Conservation (phyloP, 2,888 invertebrate species). For the Drosophila formosana region DNA sequence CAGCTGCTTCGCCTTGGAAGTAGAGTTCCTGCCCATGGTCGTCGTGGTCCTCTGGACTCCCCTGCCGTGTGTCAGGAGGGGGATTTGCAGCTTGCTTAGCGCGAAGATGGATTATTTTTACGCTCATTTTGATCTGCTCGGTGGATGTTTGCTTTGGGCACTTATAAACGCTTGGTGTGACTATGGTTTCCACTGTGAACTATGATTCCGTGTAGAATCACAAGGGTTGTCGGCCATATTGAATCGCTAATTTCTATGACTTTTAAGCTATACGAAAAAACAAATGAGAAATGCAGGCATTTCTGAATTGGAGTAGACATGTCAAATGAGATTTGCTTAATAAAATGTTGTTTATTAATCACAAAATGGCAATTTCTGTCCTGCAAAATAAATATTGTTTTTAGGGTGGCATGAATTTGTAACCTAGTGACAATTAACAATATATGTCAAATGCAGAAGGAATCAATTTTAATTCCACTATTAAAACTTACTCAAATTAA, state of each 20-base stretch:
- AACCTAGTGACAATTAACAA: no score
- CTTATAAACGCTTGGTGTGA: slow-evolving; percentile 84
- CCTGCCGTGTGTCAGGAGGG: slow-evolving; percentile 28
- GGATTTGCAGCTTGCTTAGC: slow-evolving; percentile 71
- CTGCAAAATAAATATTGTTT: background rate
- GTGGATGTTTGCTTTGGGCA: slow-evolving; percentile 83
- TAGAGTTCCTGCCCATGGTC: slow-evolving; percentile 28
- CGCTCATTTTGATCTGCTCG: slow-evolving; percentile 83
- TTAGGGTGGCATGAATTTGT: background rate
- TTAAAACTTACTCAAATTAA: no score
- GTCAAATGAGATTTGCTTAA: slow-evolving; percentile 39
- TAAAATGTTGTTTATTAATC: slow-evolving; percentile 25
- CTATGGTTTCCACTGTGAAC: slow-evolving; percentile 43
- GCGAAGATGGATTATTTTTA: slow-evolving; percentile 79
- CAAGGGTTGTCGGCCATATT: slow-evolving; percentile 67
- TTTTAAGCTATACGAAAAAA: slow-evolving; percentile 26
- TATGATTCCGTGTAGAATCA: slow-evolving; percentile 2
- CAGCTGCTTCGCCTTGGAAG: slow-evolving; percentile 59
- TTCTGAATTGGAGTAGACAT: slow-evolving; percentile 37
- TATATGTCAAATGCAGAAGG: no score
- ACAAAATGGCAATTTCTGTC: background rate
- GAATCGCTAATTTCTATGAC: slow-evolving; percentile 31
- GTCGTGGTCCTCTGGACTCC: background rate
- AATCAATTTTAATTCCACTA: no score
- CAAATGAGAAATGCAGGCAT: slow-evolving; percentile 26